Percentiles rank a stretch among this genome's conserved stretches.
Conservation (phyloP, 2,113 vertebrate genomes). For the Poeciliopsis turrubarensis region DNA sequence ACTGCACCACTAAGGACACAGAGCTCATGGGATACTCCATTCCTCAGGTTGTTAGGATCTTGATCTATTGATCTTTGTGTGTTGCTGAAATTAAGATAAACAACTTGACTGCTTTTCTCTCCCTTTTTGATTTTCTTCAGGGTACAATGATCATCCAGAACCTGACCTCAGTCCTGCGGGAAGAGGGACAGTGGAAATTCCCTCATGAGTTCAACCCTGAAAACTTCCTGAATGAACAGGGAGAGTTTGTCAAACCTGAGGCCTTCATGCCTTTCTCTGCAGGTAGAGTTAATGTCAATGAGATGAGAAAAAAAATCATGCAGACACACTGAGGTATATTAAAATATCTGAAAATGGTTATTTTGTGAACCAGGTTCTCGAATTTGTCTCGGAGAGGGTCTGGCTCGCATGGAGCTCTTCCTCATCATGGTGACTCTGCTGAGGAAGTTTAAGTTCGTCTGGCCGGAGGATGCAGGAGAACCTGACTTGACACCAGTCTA, state of each 20-base stretch:
- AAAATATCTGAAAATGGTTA: no score
- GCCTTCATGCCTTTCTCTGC: constrained; percentile 73
- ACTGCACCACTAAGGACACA: constrained; percentile 45
- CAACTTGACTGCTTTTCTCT: background rate
- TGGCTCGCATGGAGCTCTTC: no score
- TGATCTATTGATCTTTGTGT: background rate
- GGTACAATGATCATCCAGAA: constrained; percentile 68
- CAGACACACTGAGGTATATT: no score
- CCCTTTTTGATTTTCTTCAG: constrained; percentile 30
- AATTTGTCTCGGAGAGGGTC: no score
- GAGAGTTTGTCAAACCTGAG: constrained; percentile 73
- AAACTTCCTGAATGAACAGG: constrained; percentile 72
- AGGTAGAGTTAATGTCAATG: constrained; percentile 21
- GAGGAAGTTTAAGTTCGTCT: no score
- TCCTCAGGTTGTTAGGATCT: constrained; percentile 46
- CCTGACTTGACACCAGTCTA: no score
- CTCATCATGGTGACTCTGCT: no score
- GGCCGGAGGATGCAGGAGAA: no score
- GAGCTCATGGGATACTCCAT: constrained; percentile 57
- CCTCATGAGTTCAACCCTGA: constrained; percentile 75
- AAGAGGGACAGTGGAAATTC: constrained; percentile 76
- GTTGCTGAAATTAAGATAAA: background rate
- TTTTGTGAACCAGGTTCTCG: no score
- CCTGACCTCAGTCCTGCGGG: constrained; percentile 50
- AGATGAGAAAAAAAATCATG: no score